Percentiles rank a stretch among this genome's conserved stretches.
phyloP scores from a whole-genome alignment of 2,888 invertebrate species.

The Mesorhabditis sp. region DNA sequence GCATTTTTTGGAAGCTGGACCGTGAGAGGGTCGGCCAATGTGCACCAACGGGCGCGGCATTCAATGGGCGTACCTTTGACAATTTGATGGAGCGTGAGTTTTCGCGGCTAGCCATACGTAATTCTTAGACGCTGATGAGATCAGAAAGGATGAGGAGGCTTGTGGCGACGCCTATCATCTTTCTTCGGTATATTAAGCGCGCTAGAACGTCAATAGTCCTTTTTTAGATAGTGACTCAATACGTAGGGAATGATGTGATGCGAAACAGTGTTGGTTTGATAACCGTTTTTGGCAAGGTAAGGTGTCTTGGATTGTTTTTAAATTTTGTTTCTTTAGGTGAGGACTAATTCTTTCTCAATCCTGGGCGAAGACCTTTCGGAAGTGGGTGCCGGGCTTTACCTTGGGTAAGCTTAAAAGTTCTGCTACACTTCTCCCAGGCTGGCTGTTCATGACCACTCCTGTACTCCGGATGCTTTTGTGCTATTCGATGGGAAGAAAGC shows the following conservation, averaged over 20 bases:
- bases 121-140: conserved; percentile 12
- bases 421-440: conserved; percentile 12
- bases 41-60: conserved; percentile 8
- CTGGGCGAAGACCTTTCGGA: conserved; percentile 12
- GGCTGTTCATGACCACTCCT: conserved; percentile 25
- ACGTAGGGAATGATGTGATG: conserved; percentile 16
- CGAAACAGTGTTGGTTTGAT: conserved; percentile 14
- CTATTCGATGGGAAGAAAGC: conserved; percentile 22
- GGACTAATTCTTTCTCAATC: conserved; percentile 23
- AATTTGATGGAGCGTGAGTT: conserved; percentile 17
- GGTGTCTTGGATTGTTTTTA: neutral
- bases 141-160: conserved; percentile 15
- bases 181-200: neutral
- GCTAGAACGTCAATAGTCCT: neutral
- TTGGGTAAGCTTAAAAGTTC: conserved; percentile 16
- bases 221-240: conserved; percentile 14
- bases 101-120: neutral
- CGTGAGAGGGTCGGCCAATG: neutral
- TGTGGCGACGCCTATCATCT: neutral
- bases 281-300: conserved; percentile 15
- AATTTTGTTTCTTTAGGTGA: conserved; percentile 13
- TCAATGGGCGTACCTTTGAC: conserved; percentile 15
- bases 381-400: conserved; percentile 23
- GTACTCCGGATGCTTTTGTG: conserved; percentile 25
- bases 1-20: conserved; percentile 15